Conservation (phyloP, 2,797 vertebrate genomes). For the Oophaga sylvatica region DNA sequence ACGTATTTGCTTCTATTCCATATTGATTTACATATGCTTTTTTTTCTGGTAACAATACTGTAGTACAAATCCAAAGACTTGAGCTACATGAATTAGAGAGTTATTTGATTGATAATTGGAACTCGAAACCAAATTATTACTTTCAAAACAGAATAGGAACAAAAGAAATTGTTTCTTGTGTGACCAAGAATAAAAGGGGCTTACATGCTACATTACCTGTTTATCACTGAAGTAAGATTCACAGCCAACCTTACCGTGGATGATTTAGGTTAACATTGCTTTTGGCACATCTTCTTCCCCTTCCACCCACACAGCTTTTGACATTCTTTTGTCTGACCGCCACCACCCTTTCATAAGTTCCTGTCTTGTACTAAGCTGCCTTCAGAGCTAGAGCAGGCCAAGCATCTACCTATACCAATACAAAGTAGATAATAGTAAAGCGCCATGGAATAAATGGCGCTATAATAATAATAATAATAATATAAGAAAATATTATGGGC, state of each 20-base stretch:
- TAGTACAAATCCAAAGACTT: too few relatives aligned
- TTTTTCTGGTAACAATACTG: too few relatives aligned
- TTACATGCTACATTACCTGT: neutral
- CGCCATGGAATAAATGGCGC: too few relatives aligned
- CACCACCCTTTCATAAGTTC: neutral
- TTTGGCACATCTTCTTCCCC: neutral
- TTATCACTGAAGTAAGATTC: neutral
- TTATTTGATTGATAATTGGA: too few relatives aligned
- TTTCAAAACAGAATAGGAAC: neutral
- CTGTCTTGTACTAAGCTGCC: neutral
- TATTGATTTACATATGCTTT: too few relatives aligned
- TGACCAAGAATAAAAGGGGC: neutral
- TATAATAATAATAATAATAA: too few relatives aligned
- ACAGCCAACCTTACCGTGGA: neutral
- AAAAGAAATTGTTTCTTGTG: neutral
- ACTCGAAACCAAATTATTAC: neutral
- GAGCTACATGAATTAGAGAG: too few relatives aligned
- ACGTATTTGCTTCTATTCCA: too few relatives aligned
- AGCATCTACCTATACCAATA: neutral
- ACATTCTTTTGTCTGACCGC: neutral
- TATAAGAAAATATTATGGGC: neutral
- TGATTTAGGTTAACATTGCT: neutral
- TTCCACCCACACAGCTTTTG: neutral
- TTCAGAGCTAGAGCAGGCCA: neutral
- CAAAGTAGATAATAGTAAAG: too few relatives aligned